Evolutionary conservation across 2,113 vertebrate genomes (phyloP).

Genomic region (Parus major): DNA sequence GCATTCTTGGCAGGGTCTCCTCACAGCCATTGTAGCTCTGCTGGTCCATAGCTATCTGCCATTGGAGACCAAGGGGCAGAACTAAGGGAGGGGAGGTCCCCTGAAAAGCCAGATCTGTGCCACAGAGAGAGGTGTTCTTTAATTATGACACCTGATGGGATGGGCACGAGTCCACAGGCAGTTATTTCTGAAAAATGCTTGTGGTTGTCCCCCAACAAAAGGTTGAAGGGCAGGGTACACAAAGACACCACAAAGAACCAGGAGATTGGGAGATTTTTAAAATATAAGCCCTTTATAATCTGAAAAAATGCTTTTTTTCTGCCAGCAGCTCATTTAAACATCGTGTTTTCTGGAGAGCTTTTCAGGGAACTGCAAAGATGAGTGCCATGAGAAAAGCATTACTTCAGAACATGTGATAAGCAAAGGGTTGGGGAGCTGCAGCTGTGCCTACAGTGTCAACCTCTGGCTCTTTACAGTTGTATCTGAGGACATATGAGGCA

Average conservation of each 20-base stretch:
- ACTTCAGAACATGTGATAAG: not conserved
- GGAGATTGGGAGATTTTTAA: not conserved
- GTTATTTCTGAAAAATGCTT: not conserved
- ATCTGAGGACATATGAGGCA: not conserved
- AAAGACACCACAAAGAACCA: not conserved
- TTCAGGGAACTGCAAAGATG: not conserved
- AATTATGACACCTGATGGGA: not conserved
- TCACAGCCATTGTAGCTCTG: fast-evolving
- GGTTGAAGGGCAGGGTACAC: not conserved
- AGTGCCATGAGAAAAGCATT: not conserved
- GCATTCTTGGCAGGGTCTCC: not conserved
- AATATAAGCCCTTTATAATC: not conserved
- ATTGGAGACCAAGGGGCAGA: fast-evolving
- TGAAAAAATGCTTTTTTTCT: not conserved
- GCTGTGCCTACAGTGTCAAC: not conserved
- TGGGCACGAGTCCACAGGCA: fast-evolving
- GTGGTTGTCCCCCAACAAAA: not conserved
- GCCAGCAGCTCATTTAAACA: not conserved
- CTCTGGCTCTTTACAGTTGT: not conserved
- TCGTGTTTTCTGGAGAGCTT: not conserved
- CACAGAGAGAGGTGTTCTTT: not conserved
- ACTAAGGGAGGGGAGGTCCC: not conserved
- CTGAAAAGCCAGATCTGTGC: not conserved
- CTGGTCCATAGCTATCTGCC: not conserved
- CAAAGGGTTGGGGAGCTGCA: not conserved